Evolutionary conservation across 2,113 vertebrate species (phyloP), one percentile per base, ranked within the genome.

Genomic region (Cyanoramphus novaezelandiae): DNA sequence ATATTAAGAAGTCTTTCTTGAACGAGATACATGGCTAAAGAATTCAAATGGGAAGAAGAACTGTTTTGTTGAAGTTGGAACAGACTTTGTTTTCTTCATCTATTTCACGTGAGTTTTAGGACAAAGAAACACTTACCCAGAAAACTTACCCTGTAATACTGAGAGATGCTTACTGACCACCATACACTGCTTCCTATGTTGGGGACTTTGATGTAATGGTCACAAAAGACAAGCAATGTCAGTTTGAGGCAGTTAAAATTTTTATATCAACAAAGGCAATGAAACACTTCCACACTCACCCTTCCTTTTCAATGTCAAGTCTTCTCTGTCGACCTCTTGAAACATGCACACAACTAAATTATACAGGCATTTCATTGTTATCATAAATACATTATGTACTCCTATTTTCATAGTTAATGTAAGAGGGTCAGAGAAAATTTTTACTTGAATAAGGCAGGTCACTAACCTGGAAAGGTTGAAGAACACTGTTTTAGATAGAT

Each of bases 371-470:
- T 95, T 95, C 92, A 89, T 76, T 95, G 96, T 95, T 95, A 91
- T 92, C 91, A 96, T 97, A 97, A 97, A 97, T 95, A 82, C 95
- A 97, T 97, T 97, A 97, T 92, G 92, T 93, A 97, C 33, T 39
- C 86, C 27, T 92, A 95, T 97, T 96, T 95, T 96, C 92, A 96
- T 96, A 95, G 95, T 97, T 94, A 95, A 97, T 97, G 91, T 95
- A 97, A 91, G 94, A 95, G 92, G 94, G 95, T 96, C 95, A 96
- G 81, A 91, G 95, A 92, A 96, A 96, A 93, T 92, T 96, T 96
- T 96, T 88, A 92, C 77, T 93, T 92, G 83, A 92, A 95, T 93
- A 96, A 95, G 83, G 89, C 0, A 14, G 96, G 96, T 96, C 96
- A 97, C 74, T 89, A 95, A 95, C 96, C 93, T 92, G 94, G 84